Conservation (phyloP, 2,888 invertebrate species). For the Pogonocherus hispidulus region DNA sequence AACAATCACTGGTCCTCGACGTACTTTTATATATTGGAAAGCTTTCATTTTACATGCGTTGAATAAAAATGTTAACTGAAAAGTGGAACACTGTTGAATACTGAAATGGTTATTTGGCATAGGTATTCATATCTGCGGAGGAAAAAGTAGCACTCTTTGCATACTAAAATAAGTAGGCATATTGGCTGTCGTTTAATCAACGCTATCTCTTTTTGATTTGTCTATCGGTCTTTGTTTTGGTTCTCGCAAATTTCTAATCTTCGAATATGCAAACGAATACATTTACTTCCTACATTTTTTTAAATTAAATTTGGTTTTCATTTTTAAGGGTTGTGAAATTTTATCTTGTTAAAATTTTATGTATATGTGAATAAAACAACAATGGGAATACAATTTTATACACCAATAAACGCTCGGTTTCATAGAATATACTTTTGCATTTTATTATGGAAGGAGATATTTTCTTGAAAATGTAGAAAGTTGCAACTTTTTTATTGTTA, state of each 20-base stretch:
- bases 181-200: slow-evolving; percentile 18
- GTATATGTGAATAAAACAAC: no score
- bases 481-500: no score
- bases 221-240: background rate
- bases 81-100: slow-evolving; percentile 38
- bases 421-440: no score
- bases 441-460: no score
- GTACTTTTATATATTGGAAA: slow-evolving; percentile 9
- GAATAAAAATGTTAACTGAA: slow-evolving; percentile 37
- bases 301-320: background rate
- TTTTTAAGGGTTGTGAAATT: background rate
- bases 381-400: no score
- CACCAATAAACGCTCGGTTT: no score
- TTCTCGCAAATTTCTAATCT: background rate
- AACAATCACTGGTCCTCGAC: slow-evolving; percentile 2
- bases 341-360: no score
- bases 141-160: slow-evolving; percentile 34
- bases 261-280: background rate
- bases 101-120: slow-evolving; percentile 35
- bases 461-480: no score
- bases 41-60: slow-evolving; percentile 2
- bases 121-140: slow-evolving; percentile 35
- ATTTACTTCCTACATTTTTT: background rate
- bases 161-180: slow-evolving; percentile 35
- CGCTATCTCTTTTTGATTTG: background rate